These are phyloP conservation scores for Achatina immaculata DNA, from an alignment of 1,140 invertebrate species.

Conservation along the genomic window DNA sequence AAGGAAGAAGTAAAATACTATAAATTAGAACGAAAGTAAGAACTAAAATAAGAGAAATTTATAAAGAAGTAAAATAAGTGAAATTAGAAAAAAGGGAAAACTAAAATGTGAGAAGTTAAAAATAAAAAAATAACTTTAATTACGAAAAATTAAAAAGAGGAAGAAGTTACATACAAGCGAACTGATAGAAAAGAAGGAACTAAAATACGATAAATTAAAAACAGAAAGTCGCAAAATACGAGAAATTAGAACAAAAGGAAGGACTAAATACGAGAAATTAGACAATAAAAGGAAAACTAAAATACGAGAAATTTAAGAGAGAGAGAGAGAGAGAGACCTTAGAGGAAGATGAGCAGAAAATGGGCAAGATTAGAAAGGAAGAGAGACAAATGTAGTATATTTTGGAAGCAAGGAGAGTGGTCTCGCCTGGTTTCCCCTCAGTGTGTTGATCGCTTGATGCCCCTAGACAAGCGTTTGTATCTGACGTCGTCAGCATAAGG, in stretches of 20 bases:
- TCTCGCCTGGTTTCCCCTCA: no score
- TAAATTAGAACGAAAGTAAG: not conserved
- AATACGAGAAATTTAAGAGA: not conserved
- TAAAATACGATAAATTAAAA: not conserved
- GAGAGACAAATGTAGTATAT: no score
- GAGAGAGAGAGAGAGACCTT: no score
- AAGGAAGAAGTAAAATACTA: not conserved
- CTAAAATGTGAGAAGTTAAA: not conserved
- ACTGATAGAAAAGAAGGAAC: slow-evolving; percentile 23
- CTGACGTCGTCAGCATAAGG: no score
- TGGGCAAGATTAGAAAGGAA: slow-evolving; percentile 6
- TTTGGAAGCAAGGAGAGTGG: no score
- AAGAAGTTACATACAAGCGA: slow-evolving; percentile 28
- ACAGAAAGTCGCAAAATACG: not conserved
- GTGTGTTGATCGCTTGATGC: no score
- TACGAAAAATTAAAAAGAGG: slow-evolving; percentile 27
- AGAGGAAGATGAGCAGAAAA: not conserved
- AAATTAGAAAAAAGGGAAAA: not conserved
- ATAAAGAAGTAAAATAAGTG: no score
- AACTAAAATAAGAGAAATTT: no score
- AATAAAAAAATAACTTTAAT: no score
- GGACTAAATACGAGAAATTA: slow-evolving; percentile 12
- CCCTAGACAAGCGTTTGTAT: no score
- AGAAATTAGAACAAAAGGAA: not conserved
- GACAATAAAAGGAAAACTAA: not conserved